These are phyloP conservation scores for Phylloscopus trochilus DNA, from an alignment of 2,113 vertebrate genomes.

Conservation along the genomic window DNA sequence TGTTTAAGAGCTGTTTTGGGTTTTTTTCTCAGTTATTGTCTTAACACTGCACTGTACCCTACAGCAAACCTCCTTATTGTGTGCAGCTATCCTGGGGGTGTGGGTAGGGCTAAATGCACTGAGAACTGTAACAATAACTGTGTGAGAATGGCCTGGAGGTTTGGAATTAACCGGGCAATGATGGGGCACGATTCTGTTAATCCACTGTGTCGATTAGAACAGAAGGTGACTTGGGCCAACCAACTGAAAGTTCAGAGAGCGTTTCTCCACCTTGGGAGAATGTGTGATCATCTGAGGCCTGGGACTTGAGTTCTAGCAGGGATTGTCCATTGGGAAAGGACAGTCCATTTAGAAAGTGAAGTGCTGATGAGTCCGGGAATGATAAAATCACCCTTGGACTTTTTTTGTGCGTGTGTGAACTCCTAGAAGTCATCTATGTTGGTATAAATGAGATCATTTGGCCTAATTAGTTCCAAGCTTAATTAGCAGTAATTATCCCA, in stretches of 20 bases:
- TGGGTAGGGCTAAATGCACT: neutral
- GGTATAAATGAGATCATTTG: slow-evolving; percentile 88
- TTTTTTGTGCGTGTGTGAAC: slow-evolving; percentile 66
- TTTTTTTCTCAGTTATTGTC: neutral
- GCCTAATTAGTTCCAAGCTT: slow-evolving; percentile 88
- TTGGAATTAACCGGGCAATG: neutral
- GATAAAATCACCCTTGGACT: slow-evolving; percentile 70
- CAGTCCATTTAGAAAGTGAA: slow-evolving; percentile 41
- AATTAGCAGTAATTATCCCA: slow-evolving; percentile 89
- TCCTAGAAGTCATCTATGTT: slow-evolving; percentile 83
- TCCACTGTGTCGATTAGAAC: neutral
- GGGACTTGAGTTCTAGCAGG: neutral
- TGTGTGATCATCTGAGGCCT: neutral
- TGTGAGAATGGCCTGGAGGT: neutral
- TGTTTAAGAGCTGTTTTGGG: neutral
- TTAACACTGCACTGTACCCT: neutral
- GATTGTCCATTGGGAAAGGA: neutral
- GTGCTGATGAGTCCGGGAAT: slow-evolving; percentile 62
- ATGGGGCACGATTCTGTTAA: neutral
- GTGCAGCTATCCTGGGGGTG: neutral
- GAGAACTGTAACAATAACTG: neutral
- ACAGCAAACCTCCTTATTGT: neutral
- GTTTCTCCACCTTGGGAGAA: neutral
- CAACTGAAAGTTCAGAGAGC: neutral
- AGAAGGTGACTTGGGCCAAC: neutral